Percentiles rank a stretch among this genome's conserved stretches.
phyloP scores from a whole-genome alignment of 1,140 invertebrate species.

The Magallana ariakensis region DNA sequence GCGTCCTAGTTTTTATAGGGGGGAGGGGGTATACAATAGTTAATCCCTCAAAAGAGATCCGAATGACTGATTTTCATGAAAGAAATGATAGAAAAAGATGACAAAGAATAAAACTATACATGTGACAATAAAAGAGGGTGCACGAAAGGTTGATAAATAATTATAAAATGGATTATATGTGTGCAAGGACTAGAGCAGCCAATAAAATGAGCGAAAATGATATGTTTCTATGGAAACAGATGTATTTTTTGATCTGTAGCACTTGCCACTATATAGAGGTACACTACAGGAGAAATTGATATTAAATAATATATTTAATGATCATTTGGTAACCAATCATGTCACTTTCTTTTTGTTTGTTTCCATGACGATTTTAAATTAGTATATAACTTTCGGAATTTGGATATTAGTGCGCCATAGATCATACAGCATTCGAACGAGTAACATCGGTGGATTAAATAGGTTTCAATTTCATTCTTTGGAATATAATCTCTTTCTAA shows the following conservation, averaged over 20 bases:
- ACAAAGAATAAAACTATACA: too few relatives aligned
- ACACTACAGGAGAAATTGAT: slow-evolving; percentile 13
- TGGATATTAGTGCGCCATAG: not conserved
- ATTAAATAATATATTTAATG: slow-evolving; percentile 4
- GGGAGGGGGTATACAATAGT: not conserved
- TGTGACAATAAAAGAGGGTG: too few relatives aligned
- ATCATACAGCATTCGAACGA: slow-evolving; percentile 7
- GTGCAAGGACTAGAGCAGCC: not conserved
- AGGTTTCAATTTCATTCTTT: slow-evolving; percentile 6
- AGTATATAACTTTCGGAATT: slow-evolving; percentile 13
- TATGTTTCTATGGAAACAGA: slow-evolving; percentile 15
- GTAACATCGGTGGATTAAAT: slow-evolving; percentile 4
- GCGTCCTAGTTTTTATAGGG: not conserved
- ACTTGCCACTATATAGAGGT: not conserved
- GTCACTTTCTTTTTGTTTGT: slow-evolving; percentile 4
- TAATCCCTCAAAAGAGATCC: not conserved
- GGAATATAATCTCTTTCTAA: too few relatives aligned
- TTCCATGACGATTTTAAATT: slow-evolving; percentile 24
- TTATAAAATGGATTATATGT: too few relatives aligned
- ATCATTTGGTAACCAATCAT: slow-evolving; percentile 8
- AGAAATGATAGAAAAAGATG: not conserved
- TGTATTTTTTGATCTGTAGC: not conserved
- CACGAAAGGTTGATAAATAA: not conserved
- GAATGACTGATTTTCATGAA: not conserved
- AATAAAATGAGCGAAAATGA: slow-evolving; percentile 1